Evolutionary conservation across 2,888 invertebrate species (phyloP).

Genomic region (Hypselothyrea guttata): DNA sequence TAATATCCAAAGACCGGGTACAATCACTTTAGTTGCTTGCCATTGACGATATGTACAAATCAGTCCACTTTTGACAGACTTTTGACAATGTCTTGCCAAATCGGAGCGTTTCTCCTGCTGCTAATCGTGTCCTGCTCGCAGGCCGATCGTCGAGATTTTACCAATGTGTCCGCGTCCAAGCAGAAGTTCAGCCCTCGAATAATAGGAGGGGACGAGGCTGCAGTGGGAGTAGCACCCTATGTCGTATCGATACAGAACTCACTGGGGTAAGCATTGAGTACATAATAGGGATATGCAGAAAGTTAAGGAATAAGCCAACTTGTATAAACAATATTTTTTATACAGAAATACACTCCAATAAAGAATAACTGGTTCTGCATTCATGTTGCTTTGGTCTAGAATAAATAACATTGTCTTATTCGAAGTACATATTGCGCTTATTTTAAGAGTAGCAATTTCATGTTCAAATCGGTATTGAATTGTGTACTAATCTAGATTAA

Average conservation of each 20-base stretch:
- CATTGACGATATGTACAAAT: slow-evolving; percentile 20
- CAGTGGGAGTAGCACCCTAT: slow-evolving; percentile 72
- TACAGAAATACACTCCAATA: too few relatives aligned
- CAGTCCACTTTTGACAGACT: slow-evolving; percentile 49
- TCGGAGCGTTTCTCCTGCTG: slow-evolving; percentile 25
- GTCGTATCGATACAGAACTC: slow-evolving; percentile 79
- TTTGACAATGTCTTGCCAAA: slow-evolving; percentile 51
- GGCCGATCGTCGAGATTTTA: slow-evolving; percentile 35
- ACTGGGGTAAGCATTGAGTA: slow-evolving; percentile 37
- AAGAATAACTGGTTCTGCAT: too few relatives aligned
- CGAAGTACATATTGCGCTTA: too few relatives aligned
- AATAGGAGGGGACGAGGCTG: slow-evolving; percentile 67
- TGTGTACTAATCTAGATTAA: too few relatives aligned
- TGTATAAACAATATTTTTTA: too few relatives aligned
- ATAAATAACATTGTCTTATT: too few relatives aligned
- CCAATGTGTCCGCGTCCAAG: slow-evolving; percentile 11
- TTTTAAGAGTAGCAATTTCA: too few relatives aligned
- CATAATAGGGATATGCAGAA: too few relatives aligned
- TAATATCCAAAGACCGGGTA: slow-evolving; percentile 56
- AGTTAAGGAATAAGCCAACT: too few relatives aligned
- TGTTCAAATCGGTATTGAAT: too few relatives aligned
- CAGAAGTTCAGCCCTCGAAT: slow-evolving; percentile 51
- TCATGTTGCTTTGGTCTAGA: too few relatives aligned
- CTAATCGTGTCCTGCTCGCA: slow-evolving; percentile 34
- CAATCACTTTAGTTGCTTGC: slow-evolving; percentile 30